These are phyloP conservation scores for Stichodactyla mertensii DNA, from an alignment of 64 coral and sea anemone species.

Conservation along the genomic window DNA sequence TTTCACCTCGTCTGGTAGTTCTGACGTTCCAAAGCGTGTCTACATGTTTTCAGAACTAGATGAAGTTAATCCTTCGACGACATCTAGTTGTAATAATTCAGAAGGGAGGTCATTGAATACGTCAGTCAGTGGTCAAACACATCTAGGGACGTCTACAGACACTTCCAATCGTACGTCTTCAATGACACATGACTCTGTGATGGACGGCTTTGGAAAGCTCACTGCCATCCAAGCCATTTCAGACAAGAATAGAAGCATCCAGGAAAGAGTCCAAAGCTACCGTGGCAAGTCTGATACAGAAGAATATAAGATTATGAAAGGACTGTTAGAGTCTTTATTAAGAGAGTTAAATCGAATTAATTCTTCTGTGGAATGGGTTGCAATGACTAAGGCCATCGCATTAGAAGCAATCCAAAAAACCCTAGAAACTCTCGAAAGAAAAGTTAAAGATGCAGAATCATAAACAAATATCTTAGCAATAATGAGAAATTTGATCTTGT, in stretches of 20 bases:
- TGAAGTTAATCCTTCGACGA: conserved; percentile 33
- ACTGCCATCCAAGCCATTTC: conserved; percentile 55
- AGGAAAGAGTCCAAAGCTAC: conserved; percentile 50
- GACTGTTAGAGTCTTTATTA: conserved; percentile 46
- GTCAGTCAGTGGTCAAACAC: conserved; percentile 7
- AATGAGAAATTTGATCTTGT: background rate
- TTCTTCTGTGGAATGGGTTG: conserved; percentile 52
- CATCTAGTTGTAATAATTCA: background rate
- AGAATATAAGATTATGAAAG: conserved; percentile 57
- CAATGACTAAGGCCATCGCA: conserved; percentile 62
- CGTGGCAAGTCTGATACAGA: conserved; percentile 45
- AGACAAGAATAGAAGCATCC: conserved; percentile 54
- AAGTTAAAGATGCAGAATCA: conserved; percentile 55
- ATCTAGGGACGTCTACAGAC: background rate
- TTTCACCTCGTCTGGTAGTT: background rate
- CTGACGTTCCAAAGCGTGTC: conserved; percentile 24
- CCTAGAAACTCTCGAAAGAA: conserved; percentile 43
- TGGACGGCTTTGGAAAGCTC: conserved; percentile 46
- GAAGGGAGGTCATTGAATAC: background rate
- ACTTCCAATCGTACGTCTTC: background rate
- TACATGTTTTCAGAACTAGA: conserved; percentile 52
- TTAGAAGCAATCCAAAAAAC: conserved; percentile 57
- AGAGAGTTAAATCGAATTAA: conserved; percentile 62
- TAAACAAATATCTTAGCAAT: background rate
- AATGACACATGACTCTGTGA: conserved; percentile 21